Conservation (phyloP, 2,888 invertebrate species). For the Habroteleia sp. region DNA sequence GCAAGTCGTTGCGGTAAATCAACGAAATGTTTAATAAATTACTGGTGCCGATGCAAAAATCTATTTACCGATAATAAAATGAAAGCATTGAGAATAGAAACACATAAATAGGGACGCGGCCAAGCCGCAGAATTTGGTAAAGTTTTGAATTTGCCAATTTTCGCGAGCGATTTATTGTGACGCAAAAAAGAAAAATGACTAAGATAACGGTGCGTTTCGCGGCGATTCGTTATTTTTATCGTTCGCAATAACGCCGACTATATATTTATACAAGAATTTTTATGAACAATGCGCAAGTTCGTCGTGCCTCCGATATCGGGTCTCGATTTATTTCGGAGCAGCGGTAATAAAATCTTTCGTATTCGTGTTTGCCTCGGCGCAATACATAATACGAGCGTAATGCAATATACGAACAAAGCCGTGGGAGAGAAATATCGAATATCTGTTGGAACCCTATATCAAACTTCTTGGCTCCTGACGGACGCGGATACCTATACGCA, state of each 20-base stretch:
- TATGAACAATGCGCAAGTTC: constrained; percentile 63
- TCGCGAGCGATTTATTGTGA: constrained; percentile 50
- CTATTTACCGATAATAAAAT: constrained; percentile 45
- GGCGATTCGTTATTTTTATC: constrained; percentile 62
- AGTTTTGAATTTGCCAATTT: constrained; percentile 62
- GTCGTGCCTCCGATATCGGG: constrained; percentile 61
- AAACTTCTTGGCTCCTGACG: constrained; percentile 70
- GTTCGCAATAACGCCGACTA: constrained; percentile 57
- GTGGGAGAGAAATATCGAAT: constrained; percentile 74
- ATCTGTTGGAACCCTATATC: constrained; percentile 72
- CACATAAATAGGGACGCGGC: constrained; percentile 39
- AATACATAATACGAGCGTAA: constrained; percentile 69
- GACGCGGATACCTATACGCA: constrained; percentile 65
- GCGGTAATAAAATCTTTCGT: constrained; percentile 70
- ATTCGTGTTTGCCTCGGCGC: constrained; percentile 64
- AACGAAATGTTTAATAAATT: constrained; percentile 10
- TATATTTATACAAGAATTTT: constrained; percentile 64
- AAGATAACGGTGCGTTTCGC: constrained; percentile 37
- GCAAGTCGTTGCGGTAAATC: background rate
- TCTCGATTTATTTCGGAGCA: constrained; percentile 65
- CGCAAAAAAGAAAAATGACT: constrained; percentile 45
- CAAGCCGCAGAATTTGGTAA: constrained; percentile 15
- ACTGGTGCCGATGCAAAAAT: constrained; percentile 23
- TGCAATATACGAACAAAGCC: constrained; percentile 75
- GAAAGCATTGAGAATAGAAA: constrained; percentile 32